Base-by-base conservation (phyloP, 2,888 invertebrate species). In the Megaustenia siamemsis region DNA sequence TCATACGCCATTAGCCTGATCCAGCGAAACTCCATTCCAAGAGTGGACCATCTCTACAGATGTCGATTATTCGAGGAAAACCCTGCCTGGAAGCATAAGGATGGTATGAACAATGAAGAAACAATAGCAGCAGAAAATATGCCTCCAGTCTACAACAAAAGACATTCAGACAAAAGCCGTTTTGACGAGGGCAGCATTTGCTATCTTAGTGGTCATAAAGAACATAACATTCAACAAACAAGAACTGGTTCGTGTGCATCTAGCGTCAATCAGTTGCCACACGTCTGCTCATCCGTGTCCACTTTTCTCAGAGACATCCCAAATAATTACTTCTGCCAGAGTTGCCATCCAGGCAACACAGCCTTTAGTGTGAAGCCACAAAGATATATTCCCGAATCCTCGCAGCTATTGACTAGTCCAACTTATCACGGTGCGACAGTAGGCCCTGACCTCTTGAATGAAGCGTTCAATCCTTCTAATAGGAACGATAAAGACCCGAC, bases 251-350 rank as follows among this genome's bases (percentile, higher is more conserved):
- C 24, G 28, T n/a, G 28, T 5, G 2, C 28, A 2, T 15, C 32
- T 1, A 32, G 40, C 8, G 3, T n/a, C 38, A 77, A 35, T n/a
- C 60, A 56, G 18, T 3, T 56, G 1, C 24, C 60, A 28, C 78
- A 60, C 66, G 45, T 43, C 63, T 53, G 53, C 24, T n/a, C 66
- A 24, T 21, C 77, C 24, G n/a, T 28, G 2, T 66, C 78, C 10
- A 78, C 43, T 18, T 78, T 78, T 32, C 78, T 43, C 15, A 32
- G 40, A 28, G 78, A 78, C 18, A 43, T 43, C 45, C 66, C 78
- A 40, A 35, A n/a, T 6, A 40, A 45, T 32, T 78, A 63, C n/a
- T 66, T 43, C 28, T 78, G 63, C 40, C 43, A n/a, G 5, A 32
- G 40, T 35, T 66, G 63, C 28, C 63, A 63, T 15, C 66, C n/a